Evolutionary conservation across 1,140 invertebrate species (phyloP), one percentile per base, ranked within the genome.

Genomic region (Oncopodura yosiiana): DNA sequence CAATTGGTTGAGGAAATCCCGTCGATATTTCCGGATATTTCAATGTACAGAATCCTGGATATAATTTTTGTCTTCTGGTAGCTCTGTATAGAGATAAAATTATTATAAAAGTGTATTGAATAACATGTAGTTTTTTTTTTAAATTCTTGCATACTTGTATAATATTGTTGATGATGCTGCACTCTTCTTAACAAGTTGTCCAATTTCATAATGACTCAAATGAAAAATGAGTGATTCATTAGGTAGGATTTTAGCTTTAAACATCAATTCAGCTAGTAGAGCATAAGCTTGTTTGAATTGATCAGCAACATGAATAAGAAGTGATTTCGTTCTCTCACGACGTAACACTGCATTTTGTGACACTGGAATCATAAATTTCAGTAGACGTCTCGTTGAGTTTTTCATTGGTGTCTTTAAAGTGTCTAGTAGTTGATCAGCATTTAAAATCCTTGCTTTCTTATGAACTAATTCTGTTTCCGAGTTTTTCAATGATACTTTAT

Each of bases 321-420:
- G 64, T 0, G 81, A 79, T 69, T 87, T 87, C 0, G 80, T 79
- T 50, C 67, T 68, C 69, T 89, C 85, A 52, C 85, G 70, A 18
- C 71, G 66, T 1, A 72, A 73, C 0, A 88, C 82, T 4, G 76
- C 75, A 11, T 70, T 70, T 29, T 77, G 74, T 41, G 76, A 79
- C 19, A 73, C 70, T 1, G 79, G 78, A 3, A 87, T 65, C 1
- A 85, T 38, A 38, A 67, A 71, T 52, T 72, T 71, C 21, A 81
- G 51, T 3, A 74, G 58, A 34, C 65, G 65, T 60, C 76, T 50
- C 26, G 49, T 48, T 3, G 39, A 44, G n/a, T 38, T 57, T 27
- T 49, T 50, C 3, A 58, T 0, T 3, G 52, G 48, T 8, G 48
- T 49, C 3, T 58, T 21, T 14, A 62, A 32, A 37, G 50, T 27